phyloP scores from a whole-genome alignment of 1,140 invertebrate genomes.

The Caenorhabditis briggsae region DNA sequence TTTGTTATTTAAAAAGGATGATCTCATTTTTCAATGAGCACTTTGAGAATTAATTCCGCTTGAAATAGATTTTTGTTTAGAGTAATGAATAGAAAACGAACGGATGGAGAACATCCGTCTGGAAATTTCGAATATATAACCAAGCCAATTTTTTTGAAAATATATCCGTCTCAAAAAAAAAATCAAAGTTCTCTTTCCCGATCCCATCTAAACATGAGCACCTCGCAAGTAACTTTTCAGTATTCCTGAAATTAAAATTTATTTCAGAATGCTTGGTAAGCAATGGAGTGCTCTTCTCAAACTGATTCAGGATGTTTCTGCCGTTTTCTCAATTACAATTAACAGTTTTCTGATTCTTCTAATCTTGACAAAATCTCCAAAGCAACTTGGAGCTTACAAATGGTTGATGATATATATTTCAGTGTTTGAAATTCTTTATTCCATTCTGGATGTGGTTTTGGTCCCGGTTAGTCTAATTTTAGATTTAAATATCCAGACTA shows the following conservation, averaged over 20 bases:
- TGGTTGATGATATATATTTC: constrained; percentile 18
- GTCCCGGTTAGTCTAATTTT: neutral
- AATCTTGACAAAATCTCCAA: constrained; percentile 1
- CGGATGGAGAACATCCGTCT: neutral
- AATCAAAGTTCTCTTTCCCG: too few species aligned
- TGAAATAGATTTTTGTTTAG: neutral
- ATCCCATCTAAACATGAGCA: too few species aligned
- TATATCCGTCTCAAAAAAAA: too few species aligned
- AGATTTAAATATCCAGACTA: too few species aligned
- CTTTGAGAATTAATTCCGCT: neutral
- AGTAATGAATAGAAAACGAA: neutral
- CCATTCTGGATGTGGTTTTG: constrained; percentile 2
- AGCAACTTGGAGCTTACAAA: constrained; percentile 15
- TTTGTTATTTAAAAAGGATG: neutral
- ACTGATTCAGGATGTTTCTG: neutral
- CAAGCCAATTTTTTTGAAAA: neutral
- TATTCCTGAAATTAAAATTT: neutral
- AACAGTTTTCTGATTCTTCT: constrained; percentile 15
- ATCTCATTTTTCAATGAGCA: neutral
- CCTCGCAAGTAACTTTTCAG: neutral
- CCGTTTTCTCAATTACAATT: constrained; percentile 18
- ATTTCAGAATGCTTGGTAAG: constrained; percentile 17
- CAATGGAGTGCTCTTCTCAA: neutral
- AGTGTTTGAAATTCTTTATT: constrained; percentile 25
- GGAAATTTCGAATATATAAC: neutral